A percentile compares a stretch with the other conserved stretches of the same genome.
phyloP scores from a whole-genome alignment of 1,140 invertebrate genomes.

The Sycophila sp. region DNA sequence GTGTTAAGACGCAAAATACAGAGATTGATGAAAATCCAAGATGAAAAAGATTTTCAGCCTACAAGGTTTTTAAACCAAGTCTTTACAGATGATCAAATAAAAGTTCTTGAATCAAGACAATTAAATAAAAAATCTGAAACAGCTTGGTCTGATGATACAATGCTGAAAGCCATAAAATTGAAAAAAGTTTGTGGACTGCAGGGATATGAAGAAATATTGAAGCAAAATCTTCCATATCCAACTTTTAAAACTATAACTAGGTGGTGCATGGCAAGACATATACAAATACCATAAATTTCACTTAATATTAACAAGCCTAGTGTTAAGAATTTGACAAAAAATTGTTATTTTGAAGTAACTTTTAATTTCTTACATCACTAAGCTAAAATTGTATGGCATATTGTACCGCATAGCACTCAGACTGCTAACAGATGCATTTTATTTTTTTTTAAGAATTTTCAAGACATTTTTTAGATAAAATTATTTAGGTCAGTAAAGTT shows the following conservation, averaged over 20 bases:
- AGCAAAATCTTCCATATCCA: conserved; percentile 27
- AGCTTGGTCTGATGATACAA: conserved; percentile 29
- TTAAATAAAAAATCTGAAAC: conserved; percentile 22
- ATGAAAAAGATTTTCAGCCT: not conserved
- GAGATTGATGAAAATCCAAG: conserved; percentile 8
- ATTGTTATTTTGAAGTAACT: no score
- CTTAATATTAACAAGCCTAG: no score
- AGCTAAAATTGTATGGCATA: no score
- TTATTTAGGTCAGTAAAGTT: no score
- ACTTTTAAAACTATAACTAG: conserved; percentile 27
- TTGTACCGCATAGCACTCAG: no score
- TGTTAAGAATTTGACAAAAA: no score
- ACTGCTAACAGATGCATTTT: no score
- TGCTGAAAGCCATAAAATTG: conserved; percentile 31
- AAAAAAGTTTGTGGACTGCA: conserved; percentile 29
- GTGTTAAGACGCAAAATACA: conserved; percentile 7
- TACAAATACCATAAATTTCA: conserved; percentile 13
- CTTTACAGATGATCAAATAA: conserved; percentile 33
- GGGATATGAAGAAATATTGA: conserved; percentile 31
- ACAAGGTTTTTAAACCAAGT: conserved; percentile 9
- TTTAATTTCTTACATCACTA: no score
- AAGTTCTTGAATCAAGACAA: conserved; percentile 17
- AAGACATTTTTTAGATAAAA: no score
- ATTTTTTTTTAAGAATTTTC: no score
- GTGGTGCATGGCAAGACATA: conserved; percentile 21